Evolutionary conservation across 1,140 invertebrate genomes (phyloP).

Genomic region (Drosophila orosa): DNA sequence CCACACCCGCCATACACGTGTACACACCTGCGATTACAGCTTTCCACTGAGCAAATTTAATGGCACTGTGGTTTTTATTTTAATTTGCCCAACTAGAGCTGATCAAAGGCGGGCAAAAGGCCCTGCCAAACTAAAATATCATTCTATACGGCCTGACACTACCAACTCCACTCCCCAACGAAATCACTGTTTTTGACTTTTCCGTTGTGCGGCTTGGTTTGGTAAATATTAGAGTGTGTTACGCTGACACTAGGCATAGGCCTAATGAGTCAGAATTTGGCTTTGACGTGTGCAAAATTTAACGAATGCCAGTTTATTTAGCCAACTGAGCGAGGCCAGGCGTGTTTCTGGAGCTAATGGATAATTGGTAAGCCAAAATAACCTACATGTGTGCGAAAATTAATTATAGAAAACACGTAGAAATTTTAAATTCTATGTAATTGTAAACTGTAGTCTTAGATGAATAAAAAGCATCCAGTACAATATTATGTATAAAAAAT

Average conservation of each 20-base stretch:
- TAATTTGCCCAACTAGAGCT: conserved; percentile 57
- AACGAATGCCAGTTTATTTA: conserved; percentile 24
- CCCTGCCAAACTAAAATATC: conserved; percentile 46
- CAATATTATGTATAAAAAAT: no score
- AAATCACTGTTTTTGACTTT: conserved; percentile 24
- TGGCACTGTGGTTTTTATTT: conserved; percentile 77
- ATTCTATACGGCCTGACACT: neutral
- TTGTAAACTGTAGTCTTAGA: no score
- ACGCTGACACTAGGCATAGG: conserved; percentile 6
- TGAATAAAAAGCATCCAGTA: no score
- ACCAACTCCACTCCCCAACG: neutral
- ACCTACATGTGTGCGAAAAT: neutral
- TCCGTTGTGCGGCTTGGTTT: conserved; percentile 27
- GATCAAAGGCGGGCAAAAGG: conserved; percentile 62
- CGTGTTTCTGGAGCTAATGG: conserved; percentile 6
- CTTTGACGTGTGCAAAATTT: conserved; percentile 44
- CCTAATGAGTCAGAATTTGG: conserved; percentile 55
- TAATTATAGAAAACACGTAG: neutral
- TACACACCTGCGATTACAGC: conserved; percentile 22
- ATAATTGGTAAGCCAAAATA: conserved; percentile 12
- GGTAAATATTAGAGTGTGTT: conserved; percentile 28
- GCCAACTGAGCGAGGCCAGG: conserved; percentile 10
- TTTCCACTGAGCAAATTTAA: conserved; percentile 61
- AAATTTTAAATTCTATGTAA: no score
- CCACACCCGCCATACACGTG: neutral